phyloP scores from a whole-genome alignment of 2,888 invertebrate species.

The Brachyptera risi region DNA sequence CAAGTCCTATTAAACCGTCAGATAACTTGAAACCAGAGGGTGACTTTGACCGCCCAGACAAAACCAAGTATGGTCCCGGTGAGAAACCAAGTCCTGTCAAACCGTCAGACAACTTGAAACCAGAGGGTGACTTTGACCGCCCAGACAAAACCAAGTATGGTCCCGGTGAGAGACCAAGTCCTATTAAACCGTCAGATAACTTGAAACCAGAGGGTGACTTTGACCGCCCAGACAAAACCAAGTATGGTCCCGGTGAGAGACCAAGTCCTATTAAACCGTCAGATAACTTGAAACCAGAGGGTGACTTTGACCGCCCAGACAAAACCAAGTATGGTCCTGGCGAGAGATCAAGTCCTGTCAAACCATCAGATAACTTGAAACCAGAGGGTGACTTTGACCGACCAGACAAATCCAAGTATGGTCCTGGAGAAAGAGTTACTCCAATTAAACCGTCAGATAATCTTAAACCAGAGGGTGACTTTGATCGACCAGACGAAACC shows the following conservation, averaged over 20 bases:
- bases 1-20: conserved; percentile 51
- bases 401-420: too few species aligned
- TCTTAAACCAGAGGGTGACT: too few species aligned
- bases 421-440: conserved; percentile 32
- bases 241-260: conserved; percentile 32
- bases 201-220: too few species aligned
- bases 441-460: conserved; percentile 33
- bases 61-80: conserved; percentile 31
- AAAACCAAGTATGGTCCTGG: conserved; percentile 32
- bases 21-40: conserved; percentile 52
- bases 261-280: conserved; percentile 32
- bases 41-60: conserved; percentile 32
- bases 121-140: conserved; percentile 38
- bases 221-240: conserved; percentile 26
- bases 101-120: conserved; percentile 57
- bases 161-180: conserved; percentile 31
- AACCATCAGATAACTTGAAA: too few species aligned
- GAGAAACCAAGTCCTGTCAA: conserved; percentile 48
- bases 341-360: conserved; percentile 28
- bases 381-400: too few species aligned
- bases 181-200: conserved; percentile 33
- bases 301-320: conserved; percentile 34
- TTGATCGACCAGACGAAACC: too few species aligned
- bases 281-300: too few species aligned
- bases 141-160: conserved; percentile 27